phyloP scores from a whole-genome alignment of 2,113 vertebrate species.

The Oreochromis tanganicae region DNA sequence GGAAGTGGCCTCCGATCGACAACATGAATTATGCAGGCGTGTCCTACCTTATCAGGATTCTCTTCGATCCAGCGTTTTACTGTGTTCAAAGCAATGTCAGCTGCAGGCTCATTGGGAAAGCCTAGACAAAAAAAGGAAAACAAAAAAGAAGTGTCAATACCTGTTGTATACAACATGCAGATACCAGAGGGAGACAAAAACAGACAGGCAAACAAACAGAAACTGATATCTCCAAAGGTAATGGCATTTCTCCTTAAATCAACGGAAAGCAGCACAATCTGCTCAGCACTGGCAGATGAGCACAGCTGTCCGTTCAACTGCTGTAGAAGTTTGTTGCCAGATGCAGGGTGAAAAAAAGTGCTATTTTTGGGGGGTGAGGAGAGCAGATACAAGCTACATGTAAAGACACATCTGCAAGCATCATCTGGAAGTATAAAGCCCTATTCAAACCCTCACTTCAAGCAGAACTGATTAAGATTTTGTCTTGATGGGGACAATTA shows the following conservation, averaged over 20 bases:
- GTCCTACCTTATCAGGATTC: slow-evolving; percentile 85
- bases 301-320: slow-evolving; percentile 39
- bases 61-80: slow-evolving; percentile 86
- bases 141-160: slow-evolving; percentile 23
- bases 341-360: slow-evolving; percentile 15
- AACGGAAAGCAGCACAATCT: slow-evolving; percentile 35
- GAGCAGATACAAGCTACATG: not conserved
- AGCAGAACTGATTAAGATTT: slow-evolving; percentile 18
- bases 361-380: not conserved
- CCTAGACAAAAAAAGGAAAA: slow-evolving; percentile 66
- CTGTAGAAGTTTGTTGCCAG: slow-evolving; percentile 8
- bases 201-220: slow-evolving; percentile 11
- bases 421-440: not conserved
- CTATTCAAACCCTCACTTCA: slow-evolving; percentile 4
- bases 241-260: slow-evolving; percentile 24
- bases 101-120: slow-evolving; percentile 95
- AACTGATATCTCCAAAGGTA: slow-evolving; percentile 31
- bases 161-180: slow-evolving; percentile 22
- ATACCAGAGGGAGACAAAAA: slow-evolving; percentile 9
- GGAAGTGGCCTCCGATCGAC: not conserved
- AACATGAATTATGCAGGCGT: not conserved
- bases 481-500: slow-evolving; percentile 21
- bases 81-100: slow-evolving; percentile 85
- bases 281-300: slow-evolving; percentile 9
- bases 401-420: not conserved